Conservation (phyloP, 1,140 invertebrate species). For the Drosophila trapezifrons region DNA sequence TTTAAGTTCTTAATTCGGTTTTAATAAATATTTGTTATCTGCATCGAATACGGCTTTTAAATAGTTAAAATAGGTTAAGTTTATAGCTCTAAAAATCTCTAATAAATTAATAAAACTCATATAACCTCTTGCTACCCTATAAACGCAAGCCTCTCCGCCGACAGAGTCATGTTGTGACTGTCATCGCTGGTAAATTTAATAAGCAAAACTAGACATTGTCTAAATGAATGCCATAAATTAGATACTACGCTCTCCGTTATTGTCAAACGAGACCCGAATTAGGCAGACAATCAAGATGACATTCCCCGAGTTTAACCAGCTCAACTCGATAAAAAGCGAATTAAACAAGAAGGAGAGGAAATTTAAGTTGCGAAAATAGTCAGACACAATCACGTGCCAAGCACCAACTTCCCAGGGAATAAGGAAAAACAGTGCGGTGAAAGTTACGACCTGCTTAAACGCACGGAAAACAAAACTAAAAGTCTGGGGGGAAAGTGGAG, state of each 20-base stretch:
- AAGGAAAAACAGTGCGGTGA: constrained; percentile 15
- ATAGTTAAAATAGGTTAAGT: too few relatives aligned
- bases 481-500: background rate
- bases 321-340: constrained; percentile 30
- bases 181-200: constrained; percentile 30
- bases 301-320: constrained; percentile 22
- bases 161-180: constrained; percentile 22
- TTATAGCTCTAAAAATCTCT: background rate
- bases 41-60: too few relatives aligned
- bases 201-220: constrained; percentile 44
- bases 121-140: background rate
- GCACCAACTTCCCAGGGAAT: constrained; percentile 45
- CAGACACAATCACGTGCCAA: constrained; percentile 48
- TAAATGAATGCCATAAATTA: constrained; percentile 46
- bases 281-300: constrained; percentile 39
- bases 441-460: constrained; percentile 51
- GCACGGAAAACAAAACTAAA: constrained; percentile 23
- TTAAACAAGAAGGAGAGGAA: constrained; percentile 4
- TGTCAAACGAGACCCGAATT: constrained; percentile 7
- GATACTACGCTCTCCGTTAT: constrained; percentile 2
- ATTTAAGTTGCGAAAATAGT: constrained; percentile 15
- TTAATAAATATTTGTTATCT: background rate
- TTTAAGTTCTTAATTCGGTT: background rate
- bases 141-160: background rate
- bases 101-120: background rate